Evolutionary conservation across 2,888 invertebrate species (phyloP), one percentile per base, ranked within the genome.

Genomic region (Diarsia brunnea): DNA sequence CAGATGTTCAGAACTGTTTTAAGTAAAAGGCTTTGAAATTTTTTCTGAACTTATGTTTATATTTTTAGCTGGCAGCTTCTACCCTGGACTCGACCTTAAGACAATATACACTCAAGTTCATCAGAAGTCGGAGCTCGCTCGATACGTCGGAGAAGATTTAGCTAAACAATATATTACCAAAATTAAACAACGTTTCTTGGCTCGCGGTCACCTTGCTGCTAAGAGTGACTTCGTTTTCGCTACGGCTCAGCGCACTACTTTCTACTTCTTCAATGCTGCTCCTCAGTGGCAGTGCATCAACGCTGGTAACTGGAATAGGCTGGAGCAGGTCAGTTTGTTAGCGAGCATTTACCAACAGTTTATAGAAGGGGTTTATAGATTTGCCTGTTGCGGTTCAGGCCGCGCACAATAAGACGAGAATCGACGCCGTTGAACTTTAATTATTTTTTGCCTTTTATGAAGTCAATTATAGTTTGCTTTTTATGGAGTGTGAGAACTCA

Each of bases 251-350:
- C 92, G 95, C 0, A 91, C 97, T 0, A 97, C 97, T 0, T 98
- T 97, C 91, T 97, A 97, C 91, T 97, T 97, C 88, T 93, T 97
- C 66, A 98, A 98, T 88, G 96, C 96, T 1, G 97, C 97, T 1
- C 97, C 98, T 2, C 98, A 98, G 85, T 98, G 98, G 98, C 97
- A 97, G 74, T 94, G 94, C 0, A 97, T 97, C 88, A 97, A 97
- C 81, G 96, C 92, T 72, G 97, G 97, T 19, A 97, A 97, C 89
- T 97, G 97, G 97, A 95, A 96, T 89, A 91, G 86, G 69, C 90
- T 97, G 21, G 97, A 97, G 87, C 93, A 91, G 85, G 95, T 94
- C 61, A 21, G 51, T n/a, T 53, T 38, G 21, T 53, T 11, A 3
- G n/a, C 0, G 14, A 27, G 14, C 1, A 14, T n/a, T 4, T 31